Evolutionary conservation across 1,140 invertebrate genomes (phyloP), one percentile per base, ranked within the genome.

Genomic region (Pachypsylla venusta): DNA sequence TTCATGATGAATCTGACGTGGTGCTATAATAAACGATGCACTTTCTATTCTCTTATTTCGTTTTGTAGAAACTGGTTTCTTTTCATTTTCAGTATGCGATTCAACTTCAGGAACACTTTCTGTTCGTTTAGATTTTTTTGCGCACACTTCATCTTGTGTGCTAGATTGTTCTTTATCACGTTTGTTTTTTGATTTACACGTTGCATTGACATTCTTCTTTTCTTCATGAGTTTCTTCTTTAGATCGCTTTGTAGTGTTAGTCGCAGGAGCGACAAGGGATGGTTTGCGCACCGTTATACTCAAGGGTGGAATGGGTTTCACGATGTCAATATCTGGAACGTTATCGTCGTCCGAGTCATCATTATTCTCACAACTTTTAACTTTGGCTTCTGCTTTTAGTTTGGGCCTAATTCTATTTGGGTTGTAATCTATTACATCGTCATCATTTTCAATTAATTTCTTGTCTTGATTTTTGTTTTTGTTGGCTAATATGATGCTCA

Each of bases 401-500:
- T 69, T 69, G 2, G 68, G 68, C 39, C 62, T 60, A 27, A 69
- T 69, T 60, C 66, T 68, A 25, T 65, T 42, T 12, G 64, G 59
- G 42, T 64, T 63, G 22, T 59, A 53, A 40, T 61, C 60, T 25
- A 24, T 20, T 7, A 28, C 40, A 3, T 12, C 12, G 12, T 40
- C 53, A 30, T 39, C 5, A 20, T 28, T 19, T 25, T 35, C 27
- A 35, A 55, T 12, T 30, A 16, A 19, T 5, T 56, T 53, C 53
- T 55, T 48, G 26, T 5, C 53, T 12, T 26, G 16, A 30, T 59
- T 12, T 55, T 61, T n/a, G 48, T 57, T 24, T 22, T 54, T 30
- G 28, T 57, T 60, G 22, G 75, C 76, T 53, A 83, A 64, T 26
- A 84, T 66, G 63, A 81, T 81, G 1, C 80, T 78, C 2, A 83